phyloP scores from a whole-genome alignment of 2,113 vertebrate genomes.

The Grus americana region DNA sequence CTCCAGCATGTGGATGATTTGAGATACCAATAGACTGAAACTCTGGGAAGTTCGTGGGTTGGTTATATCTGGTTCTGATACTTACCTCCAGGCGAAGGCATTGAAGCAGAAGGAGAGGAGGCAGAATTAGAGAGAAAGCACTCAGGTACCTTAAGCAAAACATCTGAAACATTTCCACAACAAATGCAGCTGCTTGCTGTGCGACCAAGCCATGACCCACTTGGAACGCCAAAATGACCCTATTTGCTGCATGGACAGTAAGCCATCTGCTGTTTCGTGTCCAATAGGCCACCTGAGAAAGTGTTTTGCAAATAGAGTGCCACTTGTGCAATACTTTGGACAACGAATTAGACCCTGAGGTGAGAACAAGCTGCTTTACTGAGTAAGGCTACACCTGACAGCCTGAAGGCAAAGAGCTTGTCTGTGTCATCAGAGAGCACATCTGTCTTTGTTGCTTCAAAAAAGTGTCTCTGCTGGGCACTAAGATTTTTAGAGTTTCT shows the following conservation, averaged over 20 bases:
- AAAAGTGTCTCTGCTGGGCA: neutral
- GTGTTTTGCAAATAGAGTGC: neutral
- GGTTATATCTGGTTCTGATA: neutral
- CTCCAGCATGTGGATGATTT: neutral
- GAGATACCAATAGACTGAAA: neutral
- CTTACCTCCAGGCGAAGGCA: neutral
- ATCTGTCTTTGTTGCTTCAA: neutral
- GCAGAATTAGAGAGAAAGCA: neutral
- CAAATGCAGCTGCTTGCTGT: neutral
- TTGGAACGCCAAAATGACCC: neutral
- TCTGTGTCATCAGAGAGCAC: neutral
- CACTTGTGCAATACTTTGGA: slow-evolving; percentile 1
- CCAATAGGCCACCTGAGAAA: neutral
- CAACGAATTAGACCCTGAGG: neutral
- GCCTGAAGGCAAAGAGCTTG: neutral
- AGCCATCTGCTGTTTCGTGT: neutral
- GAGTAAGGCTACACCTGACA: neutral
- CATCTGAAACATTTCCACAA: neutral
- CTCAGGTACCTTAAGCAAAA: neutral
- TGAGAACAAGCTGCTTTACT: neutral
- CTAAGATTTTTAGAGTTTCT: neutral
- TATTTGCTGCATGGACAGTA: neutral
- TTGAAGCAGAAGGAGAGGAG: neutral
- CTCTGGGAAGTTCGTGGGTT: neutral
- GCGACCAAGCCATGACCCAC: neutral